Percentiles rank a stretch among this genome's conserved stretches.
Evolutionary conservation across 2,888 invertebrate species (phyloP).

Genomic region (Willowsia nigromaculata): DNA sequence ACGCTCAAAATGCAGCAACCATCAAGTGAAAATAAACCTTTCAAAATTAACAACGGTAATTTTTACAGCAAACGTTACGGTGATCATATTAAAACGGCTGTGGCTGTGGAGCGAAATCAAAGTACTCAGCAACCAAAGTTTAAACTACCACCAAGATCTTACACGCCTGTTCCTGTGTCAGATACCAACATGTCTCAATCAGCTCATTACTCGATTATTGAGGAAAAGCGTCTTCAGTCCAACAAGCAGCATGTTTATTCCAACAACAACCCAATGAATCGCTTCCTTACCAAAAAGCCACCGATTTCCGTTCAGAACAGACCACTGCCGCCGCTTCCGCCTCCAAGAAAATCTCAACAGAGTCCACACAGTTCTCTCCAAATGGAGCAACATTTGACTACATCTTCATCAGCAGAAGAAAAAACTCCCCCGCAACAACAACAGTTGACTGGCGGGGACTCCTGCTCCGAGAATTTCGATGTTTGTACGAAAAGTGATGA

Average conservation of each 20-base stretch:
- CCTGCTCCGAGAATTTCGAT: neutral
- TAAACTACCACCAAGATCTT: neutral
- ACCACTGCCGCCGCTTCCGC: slow-evolving; percentile 57
- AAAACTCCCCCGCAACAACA: neutral
- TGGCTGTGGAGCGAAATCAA: neutral
- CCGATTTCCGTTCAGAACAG: slow-evolving; percentile 56
- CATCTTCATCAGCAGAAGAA: neutral
- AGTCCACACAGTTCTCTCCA: neutral
- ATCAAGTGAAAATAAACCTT: neutral
- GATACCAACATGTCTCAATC: neutral
- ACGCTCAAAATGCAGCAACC: neutral
- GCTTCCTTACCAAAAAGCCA: slow-evolving; percentile 20
- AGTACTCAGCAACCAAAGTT: neutral
- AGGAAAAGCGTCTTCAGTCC: slow-evolving; percentile 1
- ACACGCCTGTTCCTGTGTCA: slow-evolving; percentile 11
- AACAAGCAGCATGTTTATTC: slow-evolving; percentile 4
- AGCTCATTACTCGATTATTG: slow-evolving; percentile 35
- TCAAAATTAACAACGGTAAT: neutral
- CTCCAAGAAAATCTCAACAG: slow-evolving; percentile 18
- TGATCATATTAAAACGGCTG: neutral
- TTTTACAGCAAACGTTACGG: neutral
- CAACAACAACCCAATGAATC: neutral
- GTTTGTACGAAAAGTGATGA: slow-evolving; percentile 55
- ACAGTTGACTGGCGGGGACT: neutral
- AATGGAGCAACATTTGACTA: neutral